phyloP scores from a whole-genome alignment of 2,888 invertebrate genomes.

The Xestia rhomboidea region DNA sequence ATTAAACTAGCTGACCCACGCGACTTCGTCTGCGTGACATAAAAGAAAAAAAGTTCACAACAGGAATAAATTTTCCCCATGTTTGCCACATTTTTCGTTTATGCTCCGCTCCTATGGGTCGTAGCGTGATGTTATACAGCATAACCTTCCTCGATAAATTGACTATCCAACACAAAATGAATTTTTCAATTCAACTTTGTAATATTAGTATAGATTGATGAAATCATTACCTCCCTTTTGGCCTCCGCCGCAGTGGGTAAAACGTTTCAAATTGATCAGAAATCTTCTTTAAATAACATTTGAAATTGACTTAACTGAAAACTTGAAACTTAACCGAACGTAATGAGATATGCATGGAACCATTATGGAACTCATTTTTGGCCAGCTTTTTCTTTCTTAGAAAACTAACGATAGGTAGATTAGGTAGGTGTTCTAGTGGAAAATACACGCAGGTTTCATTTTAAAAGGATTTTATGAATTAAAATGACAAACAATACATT shows the following conservation, averaged over 20 bases:
- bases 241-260: background rate
- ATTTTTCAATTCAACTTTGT: too few species aligned
- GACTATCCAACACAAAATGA: too few species aligned
- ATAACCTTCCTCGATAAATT: too few species aligned
- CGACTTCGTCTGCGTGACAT: too few species aligned
- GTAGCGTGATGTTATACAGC: too few species aligned
- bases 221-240: background rate
- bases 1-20: too few species aligned
- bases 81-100: too few species aligned
- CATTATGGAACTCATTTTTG: background rate
- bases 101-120: too few species aligned
- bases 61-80: too few species aligned
- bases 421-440: background rate
- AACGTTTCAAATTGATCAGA: conserved; percentile 1
- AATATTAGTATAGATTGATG: background rate
- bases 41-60: too few species aligned
- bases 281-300: background rate
- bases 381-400: background rate
- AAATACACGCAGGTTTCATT: background rate
- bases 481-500: too few species aligned
- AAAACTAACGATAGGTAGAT: background rate
- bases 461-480: too few species aligned
- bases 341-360: background rate
- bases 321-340: background rate
- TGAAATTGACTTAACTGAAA: background rate